Base-by-base conservation (phyloP, 2,888 invertebrate genomes). In the Chrysolina americana region DNA sequence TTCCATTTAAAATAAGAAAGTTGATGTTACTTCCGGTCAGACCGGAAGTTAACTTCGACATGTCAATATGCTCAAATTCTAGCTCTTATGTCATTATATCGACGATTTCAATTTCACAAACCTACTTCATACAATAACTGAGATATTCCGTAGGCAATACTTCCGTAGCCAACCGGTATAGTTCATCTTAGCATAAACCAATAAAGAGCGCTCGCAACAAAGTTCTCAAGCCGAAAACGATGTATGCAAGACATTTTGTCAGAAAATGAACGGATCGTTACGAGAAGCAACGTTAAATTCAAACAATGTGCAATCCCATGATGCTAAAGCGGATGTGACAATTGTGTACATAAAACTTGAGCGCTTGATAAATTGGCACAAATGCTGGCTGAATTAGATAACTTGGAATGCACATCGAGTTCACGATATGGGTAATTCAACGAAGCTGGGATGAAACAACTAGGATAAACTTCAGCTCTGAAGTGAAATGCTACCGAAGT, bases 321-420 rank as follows among this genome's bases (percentile, higher is more conserved):
- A 13, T 65, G 70, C 36, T 56, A 65, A 68, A 78, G 72, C 80
- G 79, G 79, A 81, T 79, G 79, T 76, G 76, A 77, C 77, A 80
- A 79, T 80, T 80, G 80, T 77, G 75, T 76, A 75, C 77, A 78
- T 79, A 77, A 76, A 78, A 76, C 70, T 76, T 79, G 78, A 80
- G 78, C 76, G 65, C 73, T 78, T 76, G 79, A 76, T 81, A 79
- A 81, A 81, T 81, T 81, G 80, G 76, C 76, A 74, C 78, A 77
- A 80, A 77, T 77, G 78, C 73, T 78, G 64, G 72, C 77, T 74
- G 74, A 77, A 77, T 78, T 77, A 77, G 74, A 78, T 76, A 75
- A 78, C 75, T 74, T 75, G 77, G 74, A 77, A 75, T 78, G 71
- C 68, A 71, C 71, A 64, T 65, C 72, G 21, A 68, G 70, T 36